Evolutionary conservation across 1,140 invertebrate genomes (phyloP).

Genomic region (Cyclina sinensis): DNA sequence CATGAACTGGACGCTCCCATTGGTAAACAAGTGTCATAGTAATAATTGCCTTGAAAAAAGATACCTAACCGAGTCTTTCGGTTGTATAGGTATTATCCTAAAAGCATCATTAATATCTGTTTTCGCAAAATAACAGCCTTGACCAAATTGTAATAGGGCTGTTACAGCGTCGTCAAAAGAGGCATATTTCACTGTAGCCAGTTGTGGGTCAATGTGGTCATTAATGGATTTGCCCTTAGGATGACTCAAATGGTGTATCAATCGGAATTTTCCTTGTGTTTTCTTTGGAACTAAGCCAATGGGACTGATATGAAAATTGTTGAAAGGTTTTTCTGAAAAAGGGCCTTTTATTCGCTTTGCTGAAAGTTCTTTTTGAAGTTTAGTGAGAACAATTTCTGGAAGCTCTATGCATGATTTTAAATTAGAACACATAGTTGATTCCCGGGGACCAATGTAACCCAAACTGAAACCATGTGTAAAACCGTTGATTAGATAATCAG

Average conservation of each 20-base stretch:
- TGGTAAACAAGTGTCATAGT: constrained; percentile 65
- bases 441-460: neutral
- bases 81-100: constrained; percentile 48
- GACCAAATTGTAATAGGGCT: neutral
- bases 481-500: constrained; percentile 37
- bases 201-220: neutral
- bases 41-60: constrained; percentile 24
- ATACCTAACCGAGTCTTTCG: constrained; percentile 36
- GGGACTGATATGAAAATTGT: neutral
- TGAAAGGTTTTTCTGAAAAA: neutral
- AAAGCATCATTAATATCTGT: constrained; percentile 51
- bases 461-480: constrained; percentile 58
- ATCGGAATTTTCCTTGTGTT: neutral
- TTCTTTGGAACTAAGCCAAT: constrained; percentile 38
- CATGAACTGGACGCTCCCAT: constrained; percentile 68
- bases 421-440: neutral
- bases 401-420: neutral
- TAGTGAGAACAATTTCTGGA: neutral
- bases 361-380: neutral
- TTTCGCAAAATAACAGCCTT: constrained; percentile 21
- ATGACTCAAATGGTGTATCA: constrained; percentile 27
- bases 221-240: constrained; percentile 23
- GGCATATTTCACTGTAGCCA: constrained; percentile 1
- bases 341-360: constrained; percentile 2
- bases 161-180: constrained; percentile 19